These are phyloP conservation scores for Typhlomys cinereus DNA, from an alignment of 2,113 vertebrate species.

Conservation along the genomic window DNA sequence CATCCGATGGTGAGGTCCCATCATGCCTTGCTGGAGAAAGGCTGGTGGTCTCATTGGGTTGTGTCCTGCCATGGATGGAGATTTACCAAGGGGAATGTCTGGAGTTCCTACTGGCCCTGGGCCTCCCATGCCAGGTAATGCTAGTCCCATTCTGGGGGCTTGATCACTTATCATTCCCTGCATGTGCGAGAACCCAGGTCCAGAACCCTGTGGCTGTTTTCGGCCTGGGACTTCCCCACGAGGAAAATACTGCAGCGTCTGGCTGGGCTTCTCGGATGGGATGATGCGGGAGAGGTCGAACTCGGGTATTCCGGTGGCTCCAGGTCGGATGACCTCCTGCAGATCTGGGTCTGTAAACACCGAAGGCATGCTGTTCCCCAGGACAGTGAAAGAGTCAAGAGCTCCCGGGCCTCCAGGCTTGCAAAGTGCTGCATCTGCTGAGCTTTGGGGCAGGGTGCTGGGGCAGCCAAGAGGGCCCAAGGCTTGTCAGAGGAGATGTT, in stretches of 20 bases:
- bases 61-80: conserved; percentile 90
- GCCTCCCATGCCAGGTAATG: conserved; percentile 96
- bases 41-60: conserved; percentile 95
- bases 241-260: conserved; percentile 98
- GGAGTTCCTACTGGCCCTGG: conserved; percentile 94
- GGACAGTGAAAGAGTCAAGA: too few species aligned
- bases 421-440: too few species aligned
- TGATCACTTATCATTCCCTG: too few species aligned
- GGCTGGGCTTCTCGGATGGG: too few species aligned
- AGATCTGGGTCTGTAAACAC: conserved; percentile 97
- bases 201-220: conserved; percentile 94
- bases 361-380: too few species aligned
- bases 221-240: conserved; percentile 94
- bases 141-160: conserved; percentile 94
- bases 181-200: conserved; percentile 93
- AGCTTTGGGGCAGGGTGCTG: conserved; percentile 92
- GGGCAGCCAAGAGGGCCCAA: conserved; percentile 95
- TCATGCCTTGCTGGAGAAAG: conserved; percentile 98
- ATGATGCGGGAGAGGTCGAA: conserved; percentile 99
- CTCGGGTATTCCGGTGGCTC: conserved; percentile 97
- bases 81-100: conserved; percentile 93
- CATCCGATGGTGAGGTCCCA: too few species aligned
- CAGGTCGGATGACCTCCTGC: conserved; percentile 97
- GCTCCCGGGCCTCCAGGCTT: too few species aligned
- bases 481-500: too few species aligned